A percentile compares a stretch with the other conserved stretches of the same genome.
phyloP scores from a whole-genome alignment of 2,113 vertebrate species.

The Cyprinus carpio region DNA sequence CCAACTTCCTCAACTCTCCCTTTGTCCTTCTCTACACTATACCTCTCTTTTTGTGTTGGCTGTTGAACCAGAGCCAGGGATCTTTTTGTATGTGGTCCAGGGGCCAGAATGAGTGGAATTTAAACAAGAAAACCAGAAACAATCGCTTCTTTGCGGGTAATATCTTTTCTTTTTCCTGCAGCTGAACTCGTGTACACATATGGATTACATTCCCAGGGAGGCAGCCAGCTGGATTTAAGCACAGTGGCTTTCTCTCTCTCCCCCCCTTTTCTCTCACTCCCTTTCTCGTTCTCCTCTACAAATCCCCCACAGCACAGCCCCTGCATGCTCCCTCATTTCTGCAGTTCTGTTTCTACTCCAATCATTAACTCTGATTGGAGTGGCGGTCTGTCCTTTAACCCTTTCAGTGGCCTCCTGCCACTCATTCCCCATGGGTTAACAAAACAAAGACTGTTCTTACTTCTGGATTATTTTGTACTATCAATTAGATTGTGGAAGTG shows the following conservation, averaged over 20 bases:
- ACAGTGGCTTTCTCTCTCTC: conserved; percentile 30
- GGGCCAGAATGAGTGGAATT: conserved; percentile 66
- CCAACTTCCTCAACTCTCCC: conserved; percentile 15
- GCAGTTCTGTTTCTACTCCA: conserved; percentile 44
- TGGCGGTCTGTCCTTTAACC: conserved; percentile 47
- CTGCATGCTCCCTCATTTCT: conserved; percentile 45
- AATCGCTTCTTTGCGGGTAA: conserved; percentile 58
- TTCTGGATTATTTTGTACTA: background rate
- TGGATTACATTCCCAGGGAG: conserved; percentile 63
- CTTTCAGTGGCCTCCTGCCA: conserved; percentile 11
- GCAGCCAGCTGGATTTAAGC: conserved; percentile 58
- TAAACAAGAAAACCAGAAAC: conserved; percentile 62
- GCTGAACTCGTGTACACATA: conserved; percentile 60
- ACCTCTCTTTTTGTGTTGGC: conserved; percentile 40
- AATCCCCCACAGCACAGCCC: conserved; percentile 29
- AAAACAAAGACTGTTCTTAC: conserved; percentile 20
- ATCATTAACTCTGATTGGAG: conserved; percentile 60
- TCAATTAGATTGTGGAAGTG: background rate
- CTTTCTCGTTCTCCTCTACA: background rate
- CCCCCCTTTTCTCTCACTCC: background rate
- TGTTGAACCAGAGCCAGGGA: conserved; percentile 47
- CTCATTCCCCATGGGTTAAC: background rate
- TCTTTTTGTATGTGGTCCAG: too few relatives aligned
- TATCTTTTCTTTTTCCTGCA: conserved; percentile 59
- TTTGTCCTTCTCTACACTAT: background rate